Conservation (phyloP, 2,797 vertebrate species). For the Mormyrops attenuatus region DNA sequence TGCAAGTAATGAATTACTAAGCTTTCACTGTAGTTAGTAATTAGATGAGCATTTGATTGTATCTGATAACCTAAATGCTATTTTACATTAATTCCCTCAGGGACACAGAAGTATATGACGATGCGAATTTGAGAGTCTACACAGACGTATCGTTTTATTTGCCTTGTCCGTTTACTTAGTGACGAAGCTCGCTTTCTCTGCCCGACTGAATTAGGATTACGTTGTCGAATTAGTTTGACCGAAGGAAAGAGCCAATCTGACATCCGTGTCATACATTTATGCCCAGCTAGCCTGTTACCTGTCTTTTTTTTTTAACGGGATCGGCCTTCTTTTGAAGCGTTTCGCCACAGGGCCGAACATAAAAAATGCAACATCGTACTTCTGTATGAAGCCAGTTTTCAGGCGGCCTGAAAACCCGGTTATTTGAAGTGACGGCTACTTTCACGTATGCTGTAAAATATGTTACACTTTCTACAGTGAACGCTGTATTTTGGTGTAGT, state of each 20-base stretch:
- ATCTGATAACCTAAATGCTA: background rate
- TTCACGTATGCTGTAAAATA: background rate
- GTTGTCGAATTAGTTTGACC: constrained; percentile 31
- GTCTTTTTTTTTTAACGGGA: background rate
- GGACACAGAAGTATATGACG: background rate
- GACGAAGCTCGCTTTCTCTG: background rate
- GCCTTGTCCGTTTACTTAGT: background rate
- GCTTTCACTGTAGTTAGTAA: background rate
- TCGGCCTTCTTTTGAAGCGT: constrained; percentile 18
- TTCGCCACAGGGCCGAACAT: constrained; percentile 49
- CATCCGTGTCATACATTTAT: constrained; percentile 41
- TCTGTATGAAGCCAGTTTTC: constrained; percentile 3
- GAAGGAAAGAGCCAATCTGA: constrained; percentile 19
- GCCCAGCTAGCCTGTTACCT: constrained; percentile 38
- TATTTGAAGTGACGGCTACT: constrained; percentile 39
- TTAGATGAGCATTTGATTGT: background rate
- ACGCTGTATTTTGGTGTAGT: background rate
- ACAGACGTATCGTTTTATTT: background rate
- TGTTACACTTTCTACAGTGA: background rate
- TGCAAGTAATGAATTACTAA: background rate
- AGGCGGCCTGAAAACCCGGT: constrained; percentile 18
- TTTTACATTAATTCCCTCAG: background rate
- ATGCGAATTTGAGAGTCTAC: background rate
- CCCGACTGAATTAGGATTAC: background rate
- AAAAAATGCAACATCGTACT: constrained; percentile 51